phyloP scores from a whole-genome alignment of 2,113 vertebrate genomes.

The Platysteira castanea region DNA sequence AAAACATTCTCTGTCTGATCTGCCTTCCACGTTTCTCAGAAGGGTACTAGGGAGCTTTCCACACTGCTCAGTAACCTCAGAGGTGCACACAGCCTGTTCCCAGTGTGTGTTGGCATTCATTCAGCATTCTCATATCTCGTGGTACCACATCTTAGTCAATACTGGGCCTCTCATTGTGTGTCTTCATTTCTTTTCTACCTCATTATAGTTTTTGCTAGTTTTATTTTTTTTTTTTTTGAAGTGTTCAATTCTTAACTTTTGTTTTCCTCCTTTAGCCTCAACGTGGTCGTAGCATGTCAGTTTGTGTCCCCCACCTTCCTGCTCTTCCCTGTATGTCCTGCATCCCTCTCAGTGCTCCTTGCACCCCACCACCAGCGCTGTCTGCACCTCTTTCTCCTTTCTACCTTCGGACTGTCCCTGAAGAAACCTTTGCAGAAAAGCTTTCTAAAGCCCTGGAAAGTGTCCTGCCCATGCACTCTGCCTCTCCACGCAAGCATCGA shows the following conservation, averaged over 20 bases:
- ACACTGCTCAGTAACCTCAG: neutral
- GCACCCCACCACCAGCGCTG: slow-evolving; percentile 76
- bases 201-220: slow-evolving; percentile 51
- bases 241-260: slow-evolving; percentile 72
- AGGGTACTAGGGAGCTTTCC: neutral
- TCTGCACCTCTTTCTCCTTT: slow-evolving; percentile 79
- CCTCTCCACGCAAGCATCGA: slow-evolving; percentile 82
- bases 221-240: slow-evolving; percentile 61
- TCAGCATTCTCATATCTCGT: slow-evolving; percentile 9
- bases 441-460: slow-evolving; percentile 96
- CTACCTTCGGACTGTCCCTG: slow-evolving; percentile 80
- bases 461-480: slow-evolving; percentile 90
- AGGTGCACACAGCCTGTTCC: slow-evolving; percentile 4
- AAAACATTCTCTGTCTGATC: neutral
- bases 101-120: slow-evolving; percentile 17
- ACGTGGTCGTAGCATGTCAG: slow-evolving; percentile 96
- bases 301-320: slow-evolving; percentile 90
- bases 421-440: slow-evolving; percentile 92
- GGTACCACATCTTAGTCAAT: neutral
- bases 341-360: slow-evolving; percentile 86
- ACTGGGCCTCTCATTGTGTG: slow-evolving; percentile 16
- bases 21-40: neutral
- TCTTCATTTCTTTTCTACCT: slow-evolving; percentile 49
- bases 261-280: slow-evolving; percentile 80
- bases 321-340: slow-evolving; percentile 75